phyloP scores from a whole-genome alignment of 64 coral and sea anemone species.

The Montipora capricornis region DNA sequence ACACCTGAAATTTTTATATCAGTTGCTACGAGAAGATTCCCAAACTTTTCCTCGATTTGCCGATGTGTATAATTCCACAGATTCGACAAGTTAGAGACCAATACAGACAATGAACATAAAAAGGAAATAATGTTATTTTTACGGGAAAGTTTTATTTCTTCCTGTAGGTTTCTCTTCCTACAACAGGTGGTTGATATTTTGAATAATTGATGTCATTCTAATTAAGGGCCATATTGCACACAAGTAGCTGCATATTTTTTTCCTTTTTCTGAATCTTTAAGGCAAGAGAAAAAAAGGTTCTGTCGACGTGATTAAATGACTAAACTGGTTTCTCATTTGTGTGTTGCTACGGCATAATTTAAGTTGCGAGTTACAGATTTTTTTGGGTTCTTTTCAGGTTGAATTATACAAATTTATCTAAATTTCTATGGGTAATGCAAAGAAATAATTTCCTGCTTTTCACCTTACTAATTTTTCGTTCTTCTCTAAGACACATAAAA shows the following conservation, averaged over 20 bases:
- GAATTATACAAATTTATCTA: not conserved
- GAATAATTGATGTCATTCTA: constrained; percentile 87
- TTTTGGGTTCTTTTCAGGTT: not conserved
- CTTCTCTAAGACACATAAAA: not conserved
- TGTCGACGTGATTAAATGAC: not conserved
- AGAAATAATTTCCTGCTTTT: not conserved
- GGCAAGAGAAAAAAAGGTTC: too few species aligned
- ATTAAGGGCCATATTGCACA: constrained; percentile 55
- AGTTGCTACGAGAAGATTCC: not conserved
- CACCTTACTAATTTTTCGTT: not conserved
- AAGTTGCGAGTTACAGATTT: not conserved
- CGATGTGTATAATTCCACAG: not conserved
- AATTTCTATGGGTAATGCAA: not conserved
- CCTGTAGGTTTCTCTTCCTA: constrained; percentile 43
- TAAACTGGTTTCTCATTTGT: not conserved
- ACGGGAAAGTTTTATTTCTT: constrained; percentile 55
- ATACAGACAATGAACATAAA: not conserved
- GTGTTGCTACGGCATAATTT: too few species aligned
- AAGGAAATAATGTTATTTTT: not conserved
- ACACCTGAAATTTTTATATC: constrained; percentile 19
- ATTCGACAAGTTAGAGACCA: not conserved
- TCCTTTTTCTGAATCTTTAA: not conserved
- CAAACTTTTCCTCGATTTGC: not conserved
- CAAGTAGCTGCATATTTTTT: constrained; percentile 12
- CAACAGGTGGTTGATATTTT: constrained; percentile 87